phyloP scores from a whole-genome alignment of 2,113 vertebrate species.

The Harpagus bidentatus region DNA sequence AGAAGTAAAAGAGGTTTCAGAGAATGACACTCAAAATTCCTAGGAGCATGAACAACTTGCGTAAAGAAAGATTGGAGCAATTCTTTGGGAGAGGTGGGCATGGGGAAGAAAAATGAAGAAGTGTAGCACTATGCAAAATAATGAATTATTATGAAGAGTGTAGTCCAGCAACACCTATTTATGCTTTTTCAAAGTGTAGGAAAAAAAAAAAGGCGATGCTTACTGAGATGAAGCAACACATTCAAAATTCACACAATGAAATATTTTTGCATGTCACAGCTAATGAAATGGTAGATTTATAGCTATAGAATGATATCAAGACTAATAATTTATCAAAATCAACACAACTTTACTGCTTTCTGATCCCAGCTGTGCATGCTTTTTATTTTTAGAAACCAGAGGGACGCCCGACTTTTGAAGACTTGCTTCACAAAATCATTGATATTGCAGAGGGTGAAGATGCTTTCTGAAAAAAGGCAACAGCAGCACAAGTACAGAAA shows the following conservation, averaged over 20 bases:
- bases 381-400: slow-evolving; percentile 76
- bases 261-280: neutral
- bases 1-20: neutral
- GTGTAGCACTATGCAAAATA: neutral
- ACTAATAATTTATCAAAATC: neutral
- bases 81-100: neutral
- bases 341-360: neutral
- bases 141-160: neutral
- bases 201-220: neutral
- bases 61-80: neutral
- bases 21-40: neutral
- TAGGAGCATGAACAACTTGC: neutral
- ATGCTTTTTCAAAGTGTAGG: neutral
- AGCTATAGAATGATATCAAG: neutral
- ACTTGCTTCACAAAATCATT: slow-evolving; percentile 70
- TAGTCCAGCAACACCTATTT: neutral
- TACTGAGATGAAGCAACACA: neutral
- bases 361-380: neutral
- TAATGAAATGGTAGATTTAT: neutral
- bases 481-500: neutral
- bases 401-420: slow-evolving; percentile 74
- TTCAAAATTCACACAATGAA: neutral
- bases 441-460: slow-evolving; percentile 76
- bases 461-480: slow-evolving; percentile 58
- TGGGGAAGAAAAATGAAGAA: neutral